phyloP scores from a whole-genome alignment of 2,113 vertebrate genomes.

The Melanotaenia duboulayi region DNA sequence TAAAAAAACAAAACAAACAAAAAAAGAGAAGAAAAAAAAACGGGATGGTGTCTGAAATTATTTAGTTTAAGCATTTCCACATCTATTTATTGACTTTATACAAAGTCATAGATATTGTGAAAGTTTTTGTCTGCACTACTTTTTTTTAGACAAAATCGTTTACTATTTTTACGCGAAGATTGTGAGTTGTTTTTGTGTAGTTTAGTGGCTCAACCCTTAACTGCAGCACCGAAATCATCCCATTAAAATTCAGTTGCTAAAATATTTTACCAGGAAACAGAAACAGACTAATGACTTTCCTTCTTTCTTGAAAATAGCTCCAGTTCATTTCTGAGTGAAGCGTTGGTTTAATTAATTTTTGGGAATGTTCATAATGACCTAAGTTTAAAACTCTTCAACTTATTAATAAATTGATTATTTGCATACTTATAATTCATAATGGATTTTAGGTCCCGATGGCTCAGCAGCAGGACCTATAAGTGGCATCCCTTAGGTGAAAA shows the following conservation, averaged over 20 bases:
- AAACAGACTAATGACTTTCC: conserved; percentile 6
- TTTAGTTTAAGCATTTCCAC: no score
- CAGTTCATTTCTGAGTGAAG: no score
- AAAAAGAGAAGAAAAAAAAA: no score
- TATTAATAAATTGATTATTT: conserved; percentile 12
- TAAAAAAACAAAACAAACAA: no score
- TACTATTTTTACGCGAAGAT: no score
- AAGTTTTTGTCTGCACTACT: background rate
- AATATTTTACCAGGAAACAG: conserved; percentile 17
- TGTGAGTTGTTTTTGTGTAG: background rate
- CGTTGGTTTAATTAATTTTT: no score
- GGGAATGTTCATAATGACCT: no score
- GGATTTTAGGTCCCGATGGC: background rate
- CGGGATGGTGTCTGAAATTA: no score
- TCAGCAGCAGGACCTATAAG: background rate
- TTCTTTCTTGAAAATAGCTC: background rate
- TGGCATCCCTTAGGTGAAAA: no score
- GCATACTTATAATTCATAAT: conserved; percentile 22
- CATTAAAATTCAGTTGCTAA: conserved; percentile 17
- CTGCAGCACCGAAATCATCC: background rate
- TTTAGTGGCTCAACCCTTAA: background rate
- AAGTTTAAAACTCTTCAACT: conserved; percentile 18
- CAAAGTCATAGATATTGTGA: background rate
- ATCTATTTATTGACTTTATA: no score
- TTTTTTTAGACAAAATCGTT: background rate